These are phyloP conservation scores for Lasioglossum marginatum DNA, from an alignment of 2,888 invertebrate genomes.

Conservation along the genomic window DNA sequence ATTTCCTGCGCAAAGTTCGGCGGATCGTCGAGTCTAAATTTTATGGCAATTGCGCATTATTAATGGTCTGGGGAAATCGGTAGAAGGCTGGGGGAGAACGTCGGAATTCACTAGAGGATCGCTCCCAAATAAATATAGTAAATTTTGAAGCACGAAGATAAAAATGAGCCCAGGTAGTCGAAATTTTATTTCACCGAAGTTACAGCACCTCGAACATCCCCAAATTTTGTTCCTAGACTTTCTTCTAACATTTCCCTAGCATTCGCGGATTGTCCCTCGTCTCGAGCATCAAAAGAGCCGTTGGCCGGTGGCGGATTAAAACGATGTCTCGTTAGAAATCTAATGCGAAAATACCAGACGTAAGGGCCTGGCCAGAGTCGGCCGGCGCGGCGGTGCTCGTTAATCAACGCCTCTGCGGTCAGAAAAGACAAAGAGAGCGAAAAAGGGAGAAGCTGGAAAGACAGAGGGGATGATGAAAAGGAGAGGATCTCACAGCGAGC, in stretches of 20 bases:
- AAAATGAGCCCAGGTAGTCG: neutral
- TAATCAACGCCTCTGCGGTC: conserved; percentile 39
- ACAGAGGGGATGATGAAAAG: neutral
- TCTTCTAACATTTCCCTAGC: neutral
- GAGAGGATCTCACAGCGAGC: neutral
- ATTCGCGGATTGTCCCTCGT: too few relatives aligned
- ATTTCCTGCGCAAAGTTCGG: neutral
- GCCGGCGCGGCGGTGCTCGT: conserved; percentile 25
- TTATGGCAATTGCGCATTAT: neutral
- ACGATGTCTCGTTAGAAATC: conserved; percentile 23
- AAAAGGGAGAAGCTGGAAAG: neutral
- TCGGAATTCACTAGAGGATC: neutral
- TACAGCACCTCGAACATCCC: neutral
- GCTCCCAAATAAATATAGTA: neutral
- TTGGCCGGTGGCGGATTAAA: conserved; percentile 13
- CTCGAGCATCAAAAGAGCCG: neutral
- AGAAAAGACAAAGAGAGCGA: neutral
- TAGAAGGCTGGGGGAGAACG: neutral
- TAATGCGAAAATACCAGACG: conserved; percentile 24
- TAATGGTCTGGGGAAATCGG: neutral
- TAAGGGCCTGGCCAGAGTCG: conserved; percentile 14
- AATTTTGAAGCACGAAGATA: too few relatives aligned
- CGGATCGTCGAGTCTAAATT: neutral
- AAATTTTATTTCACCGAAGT: neutral
- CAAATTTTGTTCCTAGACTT: neutral